These are phyloP conservation scores for Octodonta nipae DNA, from an alignment of 2,888 invertebrate species.

Conservation along the genomic window DNA sequence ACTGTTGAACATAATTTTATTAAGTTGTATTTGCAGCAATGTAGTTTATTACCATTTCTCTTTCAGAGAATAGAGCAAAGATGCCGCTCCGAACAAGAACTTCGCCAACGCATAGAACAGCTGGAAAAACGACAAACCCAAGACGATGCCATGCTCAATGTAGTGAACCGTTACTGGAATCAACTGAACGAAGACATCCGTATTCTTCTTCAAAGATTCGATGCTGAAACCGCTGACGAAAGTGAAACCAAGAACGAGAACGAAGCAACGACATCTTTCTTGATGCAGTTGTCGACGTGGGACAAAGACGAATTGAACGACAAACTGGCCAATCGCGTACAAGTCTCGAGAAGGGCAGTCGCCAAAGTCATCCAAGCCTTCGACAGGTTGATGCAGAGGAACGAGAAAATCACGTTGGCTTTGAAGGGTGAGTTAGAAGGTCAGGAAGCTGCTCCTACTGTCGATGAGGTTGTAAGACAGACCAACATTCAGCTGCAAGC, in stretches of 20 bases:
- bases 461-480: slow-evolving; percentile 73
- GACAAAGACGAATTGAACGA: slow-evolving; percentile 95
- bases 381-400: slow-evolving; percentile 87
- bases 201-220: slow-evolving; percentile 85
- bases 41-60: too few relatives aligned
- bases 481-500: slow-evolving; percentile 77
- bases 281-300: slow-evolving; percentile 92
- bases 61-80: slow-evolving; percentile 78
- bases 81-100: slow-evolving; percentile 73
- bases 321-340: slow-evolving; percentile 86
- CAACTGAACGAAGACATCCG: slow-evolving; percentile 93
- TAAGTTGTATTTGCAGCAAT: too few relatives aligned
- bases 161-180: slow-evolving; percentile 95
- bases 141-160: slow-evolving; percentile 94
- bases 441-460: slow-evolving; percentile 53
- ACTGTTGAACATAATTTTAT: too few relatives aligned
- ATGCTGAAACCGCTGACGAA: slow-evolving; percentile 94
- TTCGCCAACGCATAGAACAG: slow-evolving; percentile 84
- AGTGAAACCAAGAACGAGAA: slow-evolving; percentile 92
- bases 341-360: slow-evolving; percentile 90
- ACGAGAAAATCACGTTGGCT: slow-evolving; percentile 83
- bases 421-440: slow-evolving; percentile 71
- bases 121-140: slow-evolving; percentile 87
- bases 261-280: slow-evolving; percentile 89
- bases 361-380: slow-evolving; percentile 94